These are phyloP conservation scores for Strigamia transsilvanica DNA, from an alignment of 2,888 invertebrate species.

Conservation along the genomic window DNA sequence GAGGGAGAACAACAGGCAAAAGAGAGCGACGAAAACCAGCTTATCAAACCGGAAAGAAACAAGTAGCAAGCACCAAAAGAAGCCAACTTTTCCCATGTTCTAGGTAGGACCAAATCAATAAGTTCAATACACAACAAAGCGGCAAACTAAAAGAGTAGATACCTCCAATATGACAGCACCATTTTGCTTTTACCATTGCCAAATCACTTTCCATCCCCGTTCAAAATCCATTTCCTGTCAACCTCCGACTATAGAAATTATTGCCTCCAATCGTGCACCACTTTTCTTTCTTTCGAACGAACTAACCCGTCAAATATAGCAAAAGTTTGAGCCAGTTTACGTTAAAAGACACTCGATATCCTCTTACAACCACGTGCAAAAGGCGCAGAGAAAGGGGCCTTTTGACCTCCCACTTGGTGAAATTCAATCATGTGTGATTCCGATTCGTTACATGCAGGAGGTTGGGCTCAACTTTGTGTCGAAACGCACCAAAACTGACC, in stretches of 20 bases:
- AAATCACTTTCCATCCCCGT: conserved; percentile 17
- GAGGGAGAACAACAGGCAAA: not conserved
- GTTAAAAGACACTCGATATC: conserved; percentile 20
- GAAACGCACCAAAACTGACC: conserved; percentile 42
- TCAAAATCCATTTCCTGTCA: conserved; percentile 30
- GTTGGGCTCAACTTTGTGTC: conserved; percentile 47
- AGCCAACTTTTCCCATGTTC: conserved; percentile 28
- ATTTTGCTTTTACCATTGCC: conserved; percentile 32
- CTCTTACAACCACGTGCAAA: conserved; percentile 31
- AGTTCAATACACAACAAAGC: conserved; percentile 41
- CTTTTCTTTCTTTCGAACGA: conserved; percentile 22
- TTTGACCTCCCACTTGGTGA: conserved; percentile 49
- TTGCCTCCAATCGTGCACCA: not conserved
- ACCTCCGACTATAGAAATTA: not conserved
- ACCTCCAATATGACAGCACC: conserved; percentile 36
- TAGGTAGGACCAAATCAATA: conserved; percentile 22
- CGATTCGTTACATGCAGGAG: conserved; percentile 48
- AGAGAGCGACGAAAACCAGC: not conserved
- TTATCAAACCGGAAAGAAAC: conserved; percentile 40
- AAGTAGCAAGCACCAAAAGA: conserved; percentile 27
- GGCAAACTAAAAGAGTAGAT: not conserved
- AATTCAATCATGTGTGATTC: conserved; percentile 49
- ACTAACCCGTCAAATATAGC: conserved; percentile 17
- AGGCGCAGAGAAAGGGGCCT: conserved; percentile 1
- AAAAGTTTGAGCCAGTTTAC: conserved; percentile 11